Evolutionary conservation across 2,888 invertebrate species (phyloP).

Genomic region (Strigamia maritima): DNA sequence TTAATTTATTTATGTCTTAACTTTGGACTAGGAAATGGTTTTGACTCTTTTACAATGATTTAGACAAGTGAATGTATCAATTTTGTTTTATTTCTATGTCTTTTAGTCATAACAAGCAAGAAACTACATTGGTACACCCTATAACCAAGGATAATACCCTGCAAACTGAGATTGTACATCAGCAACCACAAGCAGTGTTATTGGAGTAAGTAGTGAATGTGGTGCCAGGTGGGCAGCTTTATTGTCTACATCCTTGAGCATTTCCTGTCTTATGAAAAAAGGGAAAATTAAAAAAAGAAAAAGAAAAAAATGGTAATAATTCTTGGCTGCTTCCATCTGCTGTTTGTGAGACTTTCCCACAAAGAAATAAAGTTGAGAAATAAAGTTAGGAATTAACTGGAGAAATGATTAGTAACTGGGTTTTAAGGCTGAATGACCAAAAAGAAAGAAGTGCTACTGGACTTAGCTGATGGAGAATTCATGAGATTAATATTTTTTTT

Average conservation of each 20-base stretch:
- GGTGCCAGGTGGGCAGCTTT: slow-evolving; percentile 2
- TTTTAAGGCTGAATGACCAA: too few relatives aligned
- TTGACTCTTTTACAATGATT: not conserved
- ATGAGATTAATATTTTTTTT: not conserved
- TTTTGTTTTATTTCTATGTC: slow-evolving; percentile 37
- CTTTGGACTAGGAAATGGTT: not conserved
- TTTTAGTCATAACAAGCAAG: slow-evolving; percentile 49
- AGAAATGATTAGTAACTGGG: not conserved
- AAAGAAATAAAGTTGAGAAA: slow-evolving; percentile 17
- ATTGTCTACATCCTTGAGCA: slow-evolving; percentile 1
- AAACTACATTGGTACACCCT: slow-evolving; percentile 50
- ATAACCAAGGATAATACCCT: slow-evolving; percentile 45
- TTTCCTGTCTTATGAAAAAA: slow-evolving; percentile 14
- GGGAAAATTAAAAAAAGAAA: not conserved
- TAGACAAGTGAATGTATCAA: not conserved
- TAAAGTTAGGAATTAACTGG: not conserved
- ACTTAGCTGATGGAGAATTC: not conserved
- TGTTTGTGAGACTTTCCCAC: slow-evolving; percentile 21
- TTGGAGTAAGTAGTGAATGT: slow-evolving; percentile 31
- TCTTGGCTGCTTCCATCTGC: slow-evolving; percentile 28
- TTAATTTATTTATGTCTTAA: not conserved
- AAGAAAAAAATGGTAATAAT: not conserved
- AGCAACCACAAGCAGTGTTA: slow-evolving; percentile 37
- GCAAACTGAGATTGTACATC: slow-evolving; percentile 39
- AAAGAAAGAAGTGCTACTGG: too few relatives aligned